Base-by-base conservation (phyloP, 2,888 invertebrate species). In the Tenthredo notha region DNA sequence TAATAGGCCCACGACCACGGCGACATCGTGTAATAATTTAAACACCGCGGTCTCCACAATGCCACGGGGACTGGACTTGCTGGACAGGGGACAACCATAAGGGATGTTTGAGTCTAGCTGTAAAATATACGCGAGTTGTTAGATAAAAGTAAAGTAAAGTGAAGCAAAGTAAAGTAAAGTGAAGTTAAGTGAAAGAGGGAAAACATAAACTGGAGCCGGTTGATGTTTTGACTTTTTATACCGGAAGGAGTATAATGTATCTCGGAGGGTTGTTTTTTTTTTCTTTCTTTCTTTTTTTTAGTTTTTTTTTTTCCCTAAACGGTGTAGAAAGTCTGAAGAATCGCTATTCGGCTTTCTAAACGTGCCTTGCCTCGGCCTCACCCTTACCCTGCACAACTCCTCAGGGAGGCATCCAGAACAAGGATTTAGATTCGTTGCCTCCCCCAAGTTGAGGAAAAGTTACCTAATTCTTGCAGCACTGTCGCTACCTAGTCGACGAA, bases 1-100 rank as follows among this genome's bases (percentile, higher is more conserved):
- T 92, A 92, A 92, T 92, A 90, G 90, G 90, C 88, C 88, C 87
- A 85, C 87, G 85, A 86, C 90, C 89, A 67, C 67, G 25, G 43
- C 72, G 72, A 74, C 72, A 74, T 43, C 40, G 72, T 43, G 72
- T 74, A 43, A 74, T 74, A 74, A 74, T 74, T 74, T 25, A 74
- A 21, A 18, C 18, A 43, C 25, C 72, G 72, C n/a, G 67, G 67
- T 67, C 18, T 67, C 33, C 67, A 67, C 67, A 61, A 61, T 61
- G 61, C 25, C 21, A 25, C 21, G 10, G n/a, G 54, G 18, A n/a
- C n/a, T 54, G 54, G 54, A 54, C 54, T 54, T n/a, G 54, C 12
- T 61, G 25, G 61, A 21, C 61, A 67, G 25, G 18, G 67, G 67
- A 67, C 67, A 33, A 67, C 67, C 67, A 2, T 67, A 67, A 33